Evolutionary conservation across 2,797 vertebrate species (phyloP).

Genomic region (Setipinna tenuifilis): DNA sequence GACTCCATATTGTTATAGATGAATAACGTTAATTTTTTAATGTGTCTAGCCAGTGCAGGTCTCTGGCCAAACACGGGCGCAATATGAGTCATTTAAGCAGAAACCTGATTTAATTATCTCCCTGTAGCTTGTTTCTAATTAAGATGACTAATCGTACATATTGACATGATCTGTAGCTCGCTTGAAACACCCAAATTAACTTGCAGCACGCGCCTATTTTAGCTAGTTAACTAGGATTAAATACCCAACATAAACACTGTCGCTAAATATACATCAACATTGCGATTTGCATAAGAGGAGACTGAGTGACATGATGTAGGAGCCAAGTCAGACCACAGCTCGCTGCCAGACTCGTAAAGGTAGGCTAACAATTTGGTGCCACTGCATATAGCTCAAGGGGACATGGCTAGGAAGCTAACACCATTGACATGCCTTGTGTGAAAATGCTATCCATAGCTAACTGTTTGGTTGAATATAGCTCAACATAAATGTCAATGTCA

Average conservation of each 20-base stretch:
- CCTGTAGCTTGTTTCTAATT: background rate
- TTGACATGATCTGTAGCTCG: background rate
- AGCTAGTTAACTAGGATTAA: background rate
- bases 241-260: background rate
- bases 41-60: no score
- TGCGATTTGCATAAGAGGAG: background rate
- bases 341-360: background rate
- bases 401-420: background rate
- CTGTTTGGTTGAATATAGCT: background rate
- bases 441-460: background rate
- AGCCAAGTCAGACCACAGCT: background rate
- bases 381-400: background rate
- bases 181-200: background rate
- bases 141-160: background rate
- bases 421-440: background rate
- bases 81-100: background rate
- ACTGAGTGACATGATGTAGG: background rate
- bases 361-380: background rate
- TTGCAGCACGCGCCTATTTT: background rate
- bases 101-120: no score
- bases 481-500: background rate
- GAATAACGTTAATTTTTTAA: background rate
- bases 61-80: background rate
- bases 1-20: slow-evolving; percentile 60
- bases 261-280: background rate